Percentiles rank a stretch among this genome's conserved stretches.
Evolutionary conservation across 2,888 invertebrate species (phyloP).

Genomic region (Eudiplozoon nipponicum): DNA sequence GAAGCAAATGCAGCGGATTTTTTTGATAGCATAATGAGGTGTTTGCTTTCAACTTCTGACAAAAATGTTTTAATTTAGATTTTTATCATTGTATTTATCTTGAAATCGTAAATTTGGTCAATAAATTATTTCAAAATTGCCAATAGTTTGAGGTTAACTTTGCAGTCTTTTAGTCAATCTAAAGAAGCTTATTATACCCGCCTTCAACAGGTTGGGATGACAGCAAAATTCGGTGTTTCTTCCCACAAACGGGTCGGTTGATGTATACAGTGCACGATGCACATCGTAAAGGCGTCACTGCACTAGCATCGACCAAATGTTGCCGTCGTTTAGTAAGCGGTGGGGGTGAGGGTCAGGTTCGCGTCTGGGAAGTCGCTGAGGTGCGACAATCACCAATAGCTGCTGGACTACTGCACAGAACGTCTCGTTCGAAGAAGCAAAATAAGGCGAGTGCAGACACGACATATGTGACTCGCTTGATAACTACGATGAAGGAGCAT

Average conservation of each 20-base stretch:
- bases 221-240: conserved; percentile 27
- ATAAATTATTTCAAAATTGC: no score
- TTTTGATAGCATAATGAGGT: no score
- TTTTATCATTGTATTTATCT: no score
- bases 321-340: conserved; percentile 47
- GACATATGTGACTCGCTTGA: conserved; percentile 26
- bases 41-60: no score
- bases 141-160: no score
- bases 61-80: no score
- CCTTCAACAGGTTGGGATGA: conserved; percentile 31
- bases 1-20: no score
- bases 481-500: conserved; percentile 54
- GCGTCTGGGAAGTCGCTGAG: conserved; percentile 21
- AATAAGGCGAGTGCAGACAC: background rate
- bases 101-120: no score
- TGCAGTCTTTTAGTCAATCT: no score
- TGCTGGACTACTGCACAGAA: conserved; percentile 16
- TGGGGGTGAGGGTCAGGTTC: conserved; percentile 53
- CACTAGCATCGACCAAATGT: conserved; percentile 40
- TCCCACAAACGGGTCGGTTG: conserved; percentile 38
- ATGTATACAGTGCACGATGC: conserved; percentile 54
- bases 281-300: conserved; percentile 56
- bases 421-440: conserved; percentile 19
- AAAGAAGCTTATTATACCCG: no score
- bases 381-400: no score